These are phyloP conservation scores for Aegotheles bennettii DNA, from an alignment of 2,113 vertebrate species.

Conservation along the genomic window DNA sequence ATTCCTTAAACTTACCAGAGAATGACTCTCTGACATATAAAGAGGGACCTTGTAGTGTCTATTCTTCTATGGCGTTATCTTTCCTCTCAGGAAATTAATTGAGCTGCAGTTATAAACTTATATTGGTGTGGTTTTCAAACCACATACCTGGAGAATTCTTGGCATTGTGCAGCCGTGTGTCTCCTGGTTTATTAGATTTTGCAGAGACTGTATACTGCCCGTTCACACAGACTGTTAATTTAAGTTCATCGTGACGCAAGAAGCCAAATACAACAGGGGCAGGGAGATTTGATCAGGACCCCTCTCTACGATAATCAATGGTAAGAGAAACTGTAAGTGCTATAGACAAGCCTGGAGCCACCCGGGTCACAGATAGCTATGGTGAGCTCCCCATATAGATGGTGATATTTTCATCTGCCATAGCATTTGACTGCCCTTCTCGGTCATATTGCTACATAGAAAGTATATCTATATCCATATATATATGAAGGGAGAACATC, in stretches of 20 bases:
- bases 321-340: background rate
- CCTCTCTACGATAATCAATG: background rate
- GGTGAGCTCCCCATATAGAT: background rate
- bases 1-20: background rate
- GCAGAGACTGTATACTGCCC: background rate
- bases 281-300: background rate
- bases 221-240: background rate
- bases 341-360: background rate
- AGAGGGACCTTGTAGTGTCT: background rate
- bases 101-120: background rate
- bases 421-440: background rate
- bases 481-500: background rate
- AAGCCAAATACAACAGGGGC: background rate
- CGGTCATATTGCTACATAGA: background rate
- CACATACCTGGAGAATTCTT: background rate
- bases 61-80: background rate
- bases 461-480: background rate
- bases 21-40: background rate
- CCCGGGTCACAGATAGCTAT: background rate
- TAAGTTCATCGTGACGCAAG: background rate
- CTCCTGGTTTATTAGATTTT: conserved; percentile 14
- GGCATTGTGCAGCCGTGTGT: background rate
- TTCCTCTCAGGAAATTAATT: background rate
- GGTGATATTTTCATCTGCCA: background rate
- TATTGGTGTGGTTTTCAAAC: background rate